A percentile compares a stretch with the other conserved stretches of the same genome.
These are phyloP conservation scores for Muntiacus muntjak DNA, from an alignment of 2,113 vertebrate genomes.

Conservation along the genomic window DNA sequence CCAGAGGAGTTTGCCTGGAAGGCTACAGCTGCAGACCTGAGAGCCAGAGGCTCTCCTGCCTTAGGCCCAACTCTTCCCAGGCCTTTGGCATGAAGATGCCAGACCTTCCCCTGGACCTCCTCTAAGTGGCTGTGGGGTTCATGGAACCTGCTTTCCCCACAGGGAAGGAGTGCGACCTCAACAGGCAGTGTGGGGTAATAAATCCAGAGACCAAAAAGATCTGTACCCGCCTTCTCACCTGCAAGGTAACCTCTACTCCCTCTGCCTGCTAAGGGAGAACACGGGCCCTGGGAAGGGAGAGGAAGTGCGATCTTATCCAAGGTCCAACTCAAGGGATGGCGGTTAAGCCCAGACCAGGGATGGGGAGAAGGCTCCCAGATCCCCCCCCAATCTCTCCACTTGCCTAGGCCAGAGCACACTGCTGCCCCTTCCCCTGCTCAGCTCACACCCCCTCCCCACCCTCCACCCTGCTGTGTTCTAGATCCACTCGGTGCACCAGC, in stretches of 20 bases:
- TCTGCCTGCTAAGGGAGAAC: neutral
- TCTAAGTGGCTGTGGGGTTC: neutral
- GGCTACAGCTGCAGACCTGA: neutral
- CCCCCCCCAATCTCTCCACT: neutral
- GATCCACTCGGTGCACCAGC: conserved; percentile 95
- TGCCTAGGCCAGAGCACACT: neutral
- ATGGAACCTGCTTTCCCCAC: conserved; percentile 36
- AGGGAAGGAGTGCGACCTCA: conserved; percentile 94
- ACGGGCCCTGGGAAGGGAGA: neutral
- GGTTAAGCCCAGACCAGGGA: neutral
- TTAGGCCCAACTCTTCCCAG: neutral
- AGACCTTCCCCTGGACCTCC: neutral
- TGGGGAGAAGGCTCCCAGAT: neutral
- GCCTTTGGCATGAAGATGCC: neutral
- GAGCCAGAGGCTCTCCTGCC: neutral
- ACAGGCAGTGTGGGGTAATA: conserved; percentile 93
- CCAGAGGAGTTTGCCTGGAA: neutral
- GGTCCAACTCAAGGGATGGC: neutral
- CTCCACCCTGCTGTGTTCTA: conserved; percentile 63
- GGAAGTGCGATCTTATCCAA: neutral
- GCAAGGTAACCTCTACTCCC: conserved; percentile 86
- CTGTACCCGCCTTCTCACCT: conserved; percentile 94
- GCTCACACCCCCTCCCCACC: neutral
- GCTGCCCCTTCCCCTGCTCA: neutral
- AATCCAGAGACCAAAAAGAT: conserved; percentile 94